These are phyloP conservation scores for Asteroscopus sphinx DNA, from an alignment of 2,888 invertebrate species.

Conservation along the genomic window DNA sequence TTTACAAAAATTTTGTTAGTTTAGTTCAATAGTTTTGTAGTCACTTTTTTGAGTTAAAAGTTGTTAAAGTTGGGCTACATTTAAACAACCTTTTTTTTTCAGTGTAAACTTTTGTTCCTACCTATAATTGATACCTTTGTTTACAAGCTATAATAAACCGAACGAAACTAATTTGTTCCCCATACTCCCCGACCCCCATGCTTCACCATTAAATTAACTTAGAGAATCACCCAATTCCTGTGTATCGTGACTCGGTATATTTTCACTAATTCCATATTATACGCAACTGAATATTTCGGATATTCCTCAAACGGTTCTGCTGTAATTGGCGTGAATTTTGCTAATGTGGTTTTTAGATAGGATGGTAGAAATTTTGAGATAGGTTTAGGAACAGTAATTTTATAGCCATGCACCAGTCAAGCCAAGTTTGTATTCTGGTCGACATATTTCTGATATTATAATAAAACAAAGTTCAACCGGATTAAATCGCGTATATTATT, in stretches of 20 bases:
- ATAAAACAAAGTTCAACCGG: too few relatives aligned
- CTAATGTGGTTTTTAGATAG: background rate
- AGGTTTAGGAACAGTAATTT: background rate
- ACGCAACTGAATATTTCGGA: slow-evolving; percentile 7
- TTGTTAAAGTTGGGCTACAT: too few relatives aligned
- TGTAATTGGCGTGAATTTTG: slow-evolving; percentile 6
- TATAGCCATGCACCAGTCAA: too few relatives aligned
- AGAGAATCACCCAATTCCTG: slow-evolving; percentile 45
- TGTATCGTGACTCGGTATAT: slow-evolving; percentile 48
- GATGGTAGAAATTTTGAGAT: background rate
- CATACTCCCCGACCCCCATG: slow-evolving; percentile 32
- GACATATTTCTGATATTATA: too few relatives aligned
- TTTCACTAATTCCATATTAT: slow-evolving; percentile 24
- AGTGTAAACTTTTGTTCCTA: background rate
- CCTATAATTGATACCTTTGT: slow-evolving; percentile 57
- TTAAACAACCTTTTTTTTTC: too few relatives aligned
- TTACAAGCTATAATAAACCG: slow-evolving; percentile 57
- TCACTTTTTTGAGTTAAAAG: too few relatives aligned
- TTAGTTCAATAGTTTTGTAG: too few relatives aligned
- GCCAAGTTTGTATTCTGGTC: too few relatives aligned
- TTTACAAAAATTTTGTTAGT: too few relatives aligned
- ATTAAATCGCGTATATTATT: too few relatives aligned
- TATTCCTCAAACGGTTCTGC: slow-evolving; percentile 3
- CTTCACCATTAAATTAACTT: slow-evolving; percentile 64
- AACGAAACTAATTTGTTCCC: slow-evolving; percentile 62